phyloP scores from a whole-genome alignment of 2,888 invertebrate genomes.

The Plagiodera versicolora region DNA sequence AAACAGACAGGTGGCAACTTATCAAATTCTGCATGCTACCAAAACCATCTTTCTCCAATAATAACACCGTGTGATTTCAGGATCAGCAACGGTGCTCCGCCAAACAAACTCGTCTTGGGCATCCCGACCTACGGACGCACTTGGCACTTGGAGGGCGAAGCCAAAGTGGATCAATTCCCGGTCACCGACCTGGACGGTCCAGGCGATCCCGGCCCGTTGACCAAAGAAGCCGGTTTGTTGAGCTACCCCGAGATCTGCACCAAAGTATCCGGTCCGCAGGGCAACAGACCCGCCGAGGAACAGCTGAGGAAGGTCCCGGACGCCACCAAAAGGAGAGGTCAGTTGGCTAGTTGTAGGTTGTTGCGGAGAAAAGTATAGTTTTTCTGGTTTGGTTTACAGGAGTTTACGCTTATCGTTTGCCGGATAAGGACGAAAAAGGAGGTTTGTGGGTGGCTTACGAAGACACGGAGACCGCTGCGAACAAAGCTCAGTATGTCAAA shows the following conservation, averaged over 20 bases:
- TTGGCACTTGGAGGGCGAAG: conserved; percentile 74
- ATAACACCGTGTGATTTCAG: conserved; percentile 45
- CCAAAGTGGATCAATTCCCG: conserved; percentile 73
- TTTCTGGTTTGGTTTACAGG: conserved; percentile 56
- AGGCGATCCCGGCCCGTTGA: conserved; percentile 71
- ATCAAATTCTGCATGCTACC: neutral
- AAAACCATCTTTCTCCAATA: no score
- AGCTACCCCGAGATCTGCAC: conserved; percentile 79
- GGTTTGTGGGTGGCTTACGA: conserved; percentile 83
- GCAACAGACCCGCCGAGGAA: conserved; percentile 59
- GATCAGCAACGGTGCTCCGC: conserved; percentile 64
- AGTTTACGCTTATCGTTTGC: conserved; percentile 74
- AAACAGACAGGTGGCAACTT: no score
- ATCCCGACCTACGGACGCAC: conserved; percentile 72
- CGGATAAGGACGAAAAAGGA: conserved; percentile 63
- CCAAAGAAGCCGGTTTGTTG: conserved; percentile 67
- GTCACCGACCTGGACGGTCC: conserved; percentile 68
- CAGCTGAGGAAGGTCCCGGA: conserved; percentile 72
- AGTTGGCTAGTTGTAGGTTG: conserved; percentile 30
- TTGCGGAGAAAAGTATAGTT: no score
- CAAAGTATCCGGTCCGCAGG: conserved; percentile 59
- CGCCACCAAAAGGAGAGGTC: conserved; percentile 75
- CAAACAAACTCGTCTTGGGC: conserved; percentile 68
- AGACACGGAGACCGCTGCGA: conserved; percentile 75
- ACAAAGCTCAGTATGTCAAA: conserved; percentile 72